Conservation (phyloP, 2,113 vertebrate species). For the Gobiocypris rarus region DNA sequence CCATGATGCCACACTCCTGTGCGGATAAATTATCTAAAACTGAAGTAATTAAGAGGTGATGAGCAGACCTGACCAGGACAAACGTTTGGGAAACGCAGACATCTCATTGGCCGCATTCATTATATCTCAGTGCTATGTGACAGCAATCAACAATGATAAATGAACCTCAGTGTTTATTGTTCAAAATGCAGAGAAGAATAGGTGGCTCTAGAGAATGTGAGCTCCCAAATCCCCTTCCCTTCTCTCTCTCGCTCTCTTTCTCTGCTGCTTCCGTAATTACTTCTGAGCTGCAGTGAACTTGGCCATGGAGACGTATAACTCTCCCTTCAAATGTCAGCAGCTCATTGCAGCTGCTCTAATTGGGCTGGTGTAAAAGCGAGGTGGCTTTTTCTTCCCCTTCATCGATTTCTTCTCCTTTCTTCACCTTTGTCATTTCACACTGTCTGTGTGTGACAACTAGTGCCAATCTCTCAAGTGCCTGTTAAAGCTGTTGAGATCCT, state of each 20-base stretch:
- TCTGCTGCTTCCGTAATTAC: conserved; percentile 51
- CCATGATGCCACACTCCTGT: conserved; percentile 2
- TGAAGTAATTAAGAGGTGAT: conserved; percentile 19
- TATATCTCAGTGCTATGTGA: not conserved
- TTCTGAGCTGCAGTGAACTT: conserved; percentile 48
- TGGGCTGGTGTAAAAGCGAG: conserved; percentile 52
- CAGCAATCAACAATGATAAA: conserved; percentile 35
- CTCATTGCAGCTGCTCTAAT: conserved; percentile 56
- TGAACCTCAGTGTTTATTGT: conserved; percentile 31
- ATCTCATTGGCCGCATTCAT: conserved; percentile 22
- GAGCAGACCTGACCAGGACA: conserved; percentile 6
- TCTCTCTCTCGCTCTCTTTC: conserved; percentile 1
- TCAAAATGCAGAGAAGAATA: not conserved
- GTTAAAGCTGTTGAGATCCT: conserved; percentile 15
- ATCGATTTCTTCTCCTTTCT: conserved; percentile 50
- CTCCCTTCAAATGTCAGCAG: conserved; percentile 57
- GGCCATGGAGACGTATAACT: conserved; percentile 55
- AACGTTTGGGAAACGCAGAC: not conserved
- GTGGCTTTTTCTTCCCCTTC: conserved; percentile 21
- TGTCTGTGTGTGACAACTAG: conserved; percentile 23
- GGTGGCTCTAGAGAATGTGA: not conserved
- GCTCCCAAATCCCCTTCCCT: conserved; percentile 8
- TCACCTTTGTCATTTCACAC: conserved; percentile 48
- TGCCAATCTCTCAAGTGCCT: conserved; percentile 40
- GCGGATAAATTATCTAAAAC: conserved; percentile 27